Evolutionary conservation across 1,140 invertebrate species (phyloP).

Genomic region (Eumeta japonica): DNA sequence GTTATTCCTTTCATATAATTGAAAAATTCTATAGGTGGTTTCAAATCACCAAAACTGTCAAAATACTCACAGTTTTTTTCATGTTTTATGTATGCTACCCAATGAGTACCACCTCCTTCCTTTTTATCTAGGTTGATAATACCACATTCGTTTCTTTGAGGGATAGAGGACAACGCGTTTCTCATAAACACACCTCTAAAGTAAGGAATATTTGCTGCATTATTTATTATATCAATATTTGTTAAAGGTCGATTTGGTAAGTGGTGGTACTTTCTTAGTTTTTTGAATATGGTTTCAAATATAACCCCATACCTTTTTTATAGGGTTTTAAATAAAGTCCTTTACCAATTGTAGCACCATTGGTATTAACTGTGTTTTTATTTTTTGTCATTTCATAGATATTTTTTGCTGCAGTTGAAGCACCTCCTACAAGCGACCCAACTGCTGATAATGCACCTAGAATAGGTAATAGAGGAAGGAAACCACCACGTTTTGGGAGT

Average conservation of each 20-base stretch:
- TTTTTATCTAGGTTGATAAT: conserved; percentile 28
- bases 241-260: conserved; percentile 14
- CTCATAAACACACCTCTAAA: conserved; percentile 32
- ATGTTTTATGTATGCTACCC: conserved; percentile 30
- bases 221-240: conserved; percentile 20
- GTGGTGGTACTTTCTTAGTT: conserved; percentile 16
- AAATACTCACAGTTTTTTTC: conserved; percentile 17
- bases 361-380: conserved; percentile 29
- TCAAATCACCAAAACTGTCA: conserved; percentile 28
- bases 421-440: conserved; percentile 25
- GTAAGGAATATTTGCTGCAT: conserved; percentile 17
- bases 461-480: conserved; percentile 33
- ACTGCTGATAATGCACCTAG: conserved; percentile 32
- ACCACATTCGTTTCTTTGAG: conserved; percentile 22
- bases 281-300: conserved; percentile 21
- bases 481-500: conserved; percentile 28
- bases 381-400: conserved; percentile 22
- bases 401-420: conserved; percentile 24
- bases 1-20: conserved; percentile 17
- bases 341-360: conserved; percentile 27
- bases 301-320: no score
- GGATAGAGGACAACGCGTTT: conserved; percentile 20
- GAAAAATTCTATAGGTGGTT: conserved; percentile 25
- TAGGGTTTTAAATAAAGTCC: conserved; percentile 28
- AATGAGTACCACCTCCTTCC: conserved; percentile 27